Evolutionary conservation across 2,113 vertebrate genomes (phyloP).

Genomic region (Phocoena sinus): DNA sequence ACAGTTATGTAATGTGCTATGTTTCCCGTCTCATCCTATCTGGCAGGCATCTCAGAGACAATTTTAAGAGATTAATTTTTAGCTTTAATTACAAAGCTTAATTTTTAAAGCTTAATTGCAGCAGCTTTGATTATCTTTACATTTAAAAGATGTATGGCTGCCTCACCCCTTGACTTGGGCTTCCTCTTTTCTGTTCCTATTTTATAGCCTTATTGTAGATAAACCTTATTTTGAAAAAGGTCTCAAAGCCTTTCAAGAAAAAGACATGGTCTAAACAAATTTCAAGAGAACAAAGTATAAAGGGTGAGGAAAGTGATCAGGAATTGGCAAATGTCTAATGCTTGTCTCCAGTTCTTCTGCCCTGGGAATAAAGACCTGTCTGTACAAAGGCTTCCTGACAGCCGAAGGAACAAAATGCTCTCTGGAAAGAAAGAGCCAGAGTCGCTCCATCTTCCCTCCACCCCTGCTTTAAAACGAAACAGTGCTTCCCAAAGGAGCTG

Average conservation of each 20-base stretch:
- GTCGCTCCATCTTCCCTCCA: constrained; percentile 34
- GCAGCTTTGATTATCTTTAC: neutral
- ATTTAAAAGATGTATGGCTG: neutral
- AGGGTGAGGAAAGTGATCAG: constrained; percentile 38
- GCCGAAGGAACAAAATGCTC: constrained; percentile 63
- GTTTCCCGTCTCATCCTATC: neutral
- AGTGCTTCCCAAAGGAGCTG: constrained; percentile 61
- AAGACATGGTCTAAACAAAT: constrained; percentile 60
- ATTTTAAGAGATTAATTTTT: constrained; percentile 12
- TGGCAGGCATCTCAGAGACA: neutral
- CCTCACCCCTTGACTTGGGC: neutral
- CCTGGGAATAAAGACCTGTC: constrained; percentile 71
- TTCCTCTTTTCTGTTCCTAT: constrained; percentile 8
- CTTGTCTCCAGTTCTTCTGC: constrained; percentile 54
- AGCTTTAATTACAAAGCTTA: neutral
- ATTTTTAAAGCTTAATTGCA: neutral
- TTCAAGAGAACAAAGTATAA: constrained; percentile 54
- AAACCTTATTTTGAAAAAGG: constrained; percentile 38
- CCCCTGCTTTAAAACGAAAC: constrained; percentile 27
- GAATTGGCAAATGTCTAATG: constrained; percentile 58
- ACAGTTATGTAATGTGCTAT: neutral
- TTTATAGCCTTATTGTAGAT: constrained; percentile 35
- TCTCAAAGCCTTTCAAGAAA: constrained; percentile 39
- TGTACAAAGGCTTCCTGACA: constrained; percentile 68
- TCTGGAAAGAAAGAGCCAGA: constrained; percentile 31